These are phyloP conservation scores for Melipona beecheii DNA, from an alignment of 2,888 invertebrate genomes.

Conservation along the genomic window DNA sequence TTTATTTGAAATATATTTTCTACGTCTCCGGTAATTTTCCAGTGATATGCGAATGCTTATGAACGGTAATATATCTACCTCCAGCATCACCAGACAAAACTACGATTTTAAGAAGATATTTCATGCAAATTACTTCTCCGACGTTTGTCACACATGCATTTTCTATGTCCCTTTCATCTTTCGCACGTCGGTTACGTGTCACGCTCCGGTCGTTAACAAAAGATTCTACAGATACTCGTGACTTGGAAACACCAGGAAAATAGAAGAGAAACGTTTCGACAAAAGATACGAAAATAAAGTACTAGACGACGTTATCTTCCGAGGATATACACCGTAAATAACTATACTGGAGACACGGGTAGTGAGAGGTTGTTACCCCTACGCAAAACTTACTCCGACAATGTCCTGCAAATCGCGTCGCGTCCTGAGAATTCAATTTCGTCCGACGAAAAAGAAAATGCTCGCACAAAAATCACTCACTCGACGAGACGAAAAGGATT, in stretches of 20 bases:
- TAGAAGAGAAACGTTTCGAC: constrained; percentile 6
- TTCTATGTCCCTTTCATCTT: not conserved
- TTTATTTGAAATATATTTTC: not conserved
- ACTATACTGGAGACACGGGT: not conserved
- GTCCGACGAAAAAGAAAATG: not conserved
- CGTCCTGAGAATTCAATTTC: not conserved
- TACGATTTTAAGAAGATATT: not conserved
- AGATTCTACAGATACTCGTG: not conserved
- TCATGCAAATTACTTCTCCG: not conserved
- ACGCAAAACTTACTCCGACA: not conserved
- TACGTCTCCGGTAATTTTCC: not conserved
- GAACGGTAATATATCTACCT: not conserved
- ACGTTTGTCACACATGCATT: not conserved
- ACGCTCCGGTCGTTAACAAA: not conserved
- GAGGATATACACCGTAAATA: not conserved
- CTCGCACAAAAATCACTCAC: constrained; percentile 5
- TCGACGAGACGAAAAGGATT: not conserved
- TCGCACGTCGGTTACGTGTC: not conserved
- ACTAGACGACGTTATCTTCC: constrained; percentile 16
- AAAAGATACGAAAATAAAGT: not conserved
- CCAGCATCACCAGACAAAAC: not conserved
- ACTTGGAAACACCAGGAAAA: not conserved
- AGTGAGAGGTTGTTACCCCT: constrained; percentile 8
- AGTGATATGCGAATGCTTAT: not conserved
- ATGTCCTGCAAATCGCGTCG: not conserved